These are phyloP conservation scores for Onthophagus sagittarius DNA, from an alignment of 2,888 invertebrate genomes.

Conservation along the genomic window DNA sequence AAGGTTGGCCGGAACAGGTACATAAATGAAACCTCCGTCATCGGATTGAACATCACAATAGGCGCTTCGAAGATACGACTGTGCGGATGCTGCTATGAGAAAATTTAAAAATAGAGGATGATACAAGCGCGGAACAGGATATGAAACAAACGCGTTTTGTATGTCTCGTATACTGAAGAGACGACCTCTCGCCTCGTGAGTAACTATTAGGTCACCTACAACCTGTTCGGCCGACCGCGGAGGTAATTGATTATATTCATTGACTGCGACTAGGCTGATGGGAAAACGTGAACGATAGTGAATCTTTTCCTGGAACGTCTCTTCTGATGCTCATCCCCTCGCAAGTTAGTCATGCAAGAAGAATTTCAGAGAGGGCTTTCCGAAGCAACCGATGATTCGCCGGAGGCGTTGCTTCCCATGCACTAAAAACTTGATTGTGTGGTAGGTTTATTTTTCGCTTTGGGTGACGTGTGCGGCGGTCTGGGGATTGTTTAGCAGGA, in stretches of 20 bases:
- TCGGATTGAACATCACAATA: background rate
- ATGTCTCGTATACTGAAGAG: background rate
- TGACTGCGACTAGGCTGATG: slow-evolving; percentile 7
- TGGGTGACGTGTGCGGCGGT: background rate
- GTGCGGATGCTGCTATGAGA: background rate
- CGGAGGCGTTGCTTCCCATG: background rate
- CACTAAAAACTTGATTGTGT: background rate
- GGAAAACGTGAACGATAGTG: slow-evolving; percentile 8
- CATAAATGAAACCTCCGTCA: background rate
- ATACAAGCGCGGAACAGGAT: slow-evolving; percentile 9
- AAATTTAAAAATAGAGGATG: slow-evolving; percentile 10
- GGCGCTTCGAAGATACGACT: background rate
- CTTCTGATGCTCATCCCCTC: slow-evolving; percentile 3
- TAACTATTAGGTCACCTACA: slow-evolving; percentile 30
- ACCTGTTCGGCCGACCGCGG: slow-evolving; percentile 24
- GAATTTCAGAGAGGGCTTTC: background rate
- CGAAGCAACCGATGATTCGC: background rate
- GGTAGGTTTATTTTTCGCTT: background rate
- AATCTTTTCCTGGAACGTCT: background rate
- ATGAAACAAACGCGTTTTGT: background rate
- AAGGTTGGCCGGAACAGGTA: background rate
- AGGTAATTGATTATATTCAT: slow-evolving; percentile 15
- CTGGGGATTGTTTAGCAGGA: background rate
- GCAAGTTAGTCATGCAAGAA: slow-evolving; percentile 2
- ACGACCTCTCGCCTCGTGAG: slow-evolving; percentile 28